A percentile compares a stretch with the other conserved stretches of the same genome.
phyloP scores from a whole-genome alignment of 2,888 invertebrate species.

The Drosophila lacicola region DNA sequence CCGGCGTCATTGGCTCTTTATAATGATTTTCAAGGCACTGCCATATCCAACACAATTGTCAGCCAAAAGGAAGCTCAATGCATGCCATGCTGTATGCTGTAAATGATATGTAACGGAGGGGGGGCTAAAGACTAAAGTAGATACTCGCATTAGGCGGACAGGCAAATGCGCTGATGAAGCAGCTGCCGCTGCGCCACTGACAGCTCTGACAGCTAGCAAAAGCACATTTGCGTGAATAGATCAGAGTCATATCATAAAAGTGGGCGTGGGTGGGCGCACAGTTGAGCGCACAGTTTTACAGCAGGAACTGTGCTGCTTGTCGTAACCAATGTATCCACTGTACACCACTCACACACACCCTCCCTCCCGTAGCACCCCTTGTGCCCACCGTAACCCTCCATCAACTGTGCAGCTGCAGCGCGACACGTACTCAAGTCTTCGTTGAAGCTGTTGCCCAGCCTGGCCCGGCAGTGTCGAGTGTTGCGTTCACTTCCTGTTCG shows the following conservation, averaged over 20 bases:
- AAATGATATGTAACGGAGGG: constrained; percentile 44
- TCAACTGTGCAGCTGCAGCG: constrained; percentile 39
- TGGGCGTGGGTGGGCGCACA: constrained; percentile 14
- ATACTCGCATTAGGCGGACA: constrained; percentile 39
- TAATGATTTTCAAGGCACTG: constrained; percentile 37
- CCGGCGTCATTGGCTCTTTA: constrained; percentile 41
- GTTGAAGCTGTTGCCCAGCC: constrained; percentile 59
- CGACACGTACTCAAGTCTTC: constrained; percentile 58
- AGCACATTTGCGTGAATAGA: constrained; percentile 50
- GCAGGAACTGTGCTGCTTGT: constrained; percentile 35
- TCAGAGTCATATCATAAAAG: constrained; percentile 25
- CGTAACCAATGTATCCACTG: constrained; percentile 4
- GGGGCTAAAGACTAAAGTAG: constrained; percentile 38
- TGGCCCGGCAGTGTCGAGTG: constrained; percentile 57
- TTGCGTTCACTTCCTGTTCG: constrained; percentile 68
- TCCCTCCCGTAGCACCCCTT: neutral
- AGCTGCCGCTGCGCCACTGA: constrained; percentile 44
- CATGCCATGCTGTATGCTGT: constrained; percentile 33
- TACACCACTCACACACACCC: neutral
- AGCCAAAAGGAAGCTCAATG: constrained; percentile 12
- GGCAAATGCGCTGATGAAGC: constrained; percentile 47
- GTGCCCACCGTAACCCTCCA: constrained; percentile 23
- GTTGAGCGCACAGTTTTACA: constrained; percentile 35
- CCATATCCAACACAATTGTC: constrained; percentile 31
- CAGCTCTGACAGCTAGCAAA: constrained; percentile 56